Conservation (phyloP, 2,113 vertebrate genomes). For the Phylloscopus trochiloides region DNA sequence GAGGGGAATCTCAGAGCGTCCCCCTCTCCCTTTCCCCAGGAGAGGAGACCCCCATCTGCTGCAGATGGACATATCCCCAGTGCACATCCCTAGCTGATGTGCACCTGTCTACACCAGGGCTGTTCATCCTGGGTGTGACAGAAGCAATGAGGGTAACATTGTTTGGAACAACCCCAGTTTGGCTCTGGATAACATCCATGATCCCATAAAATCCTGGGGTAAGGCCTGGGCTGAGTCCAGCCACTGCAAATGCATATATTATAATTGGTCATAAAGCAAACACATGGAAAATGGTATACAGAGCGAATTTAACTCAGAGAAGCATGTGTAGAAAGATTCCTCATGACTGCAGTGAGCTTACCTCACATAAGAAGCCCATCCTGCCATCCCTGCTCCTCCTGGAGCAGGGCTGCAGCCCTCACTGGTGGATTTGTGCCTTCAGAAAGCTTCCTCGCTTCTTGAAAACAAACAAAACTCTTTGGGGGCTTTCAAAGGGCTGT, state of each 20-base stretch:
- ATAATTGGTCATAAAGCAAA: not conserved
- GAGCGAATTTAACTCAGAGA: not conserved
- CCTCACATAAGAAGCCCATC: not conserved
- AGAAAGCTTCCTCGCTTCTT: not conserved
- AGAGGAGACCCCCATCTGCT: not conserved
- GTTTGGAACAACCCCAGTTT: not conserved
- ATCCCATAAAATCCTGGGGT: not conserved
- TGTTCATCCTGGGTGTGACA: not conserved
- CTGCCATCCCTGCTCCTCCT: not conserved
- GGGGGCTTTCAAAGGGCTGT: conserved; percentile 33
- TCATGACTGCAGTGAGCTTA: rapidly evolving
- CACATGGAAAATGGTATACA: rapidly evolving
- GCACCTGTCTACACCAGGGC: not conserved
- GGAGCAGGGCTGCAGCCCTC: not conserved
- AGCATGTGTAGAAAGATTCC: rapidly evolving
- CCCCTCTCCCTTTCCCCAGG: not conserved
- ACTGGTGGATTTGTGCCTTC: not conserved
- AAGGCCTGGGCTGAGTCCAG: not conserved
- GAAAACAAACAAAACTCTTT: conserved; percentile 46
- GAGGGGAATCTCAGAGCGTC: not conserved
- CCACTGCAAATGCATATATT: not conserved
- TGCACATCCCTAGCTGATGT: not conserved
- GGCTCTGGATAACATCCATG: not conserved
- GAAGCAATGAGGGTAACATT: not conserved
- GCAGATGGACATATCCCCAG: not conserved